A percentile compares a stretch with the other conserved stretches of the same genome.
Evolutionary conservation across 2,797 vertebrate genomes (phyloP).

Genomic region (Typhlichthys subterraneus): DNA sequence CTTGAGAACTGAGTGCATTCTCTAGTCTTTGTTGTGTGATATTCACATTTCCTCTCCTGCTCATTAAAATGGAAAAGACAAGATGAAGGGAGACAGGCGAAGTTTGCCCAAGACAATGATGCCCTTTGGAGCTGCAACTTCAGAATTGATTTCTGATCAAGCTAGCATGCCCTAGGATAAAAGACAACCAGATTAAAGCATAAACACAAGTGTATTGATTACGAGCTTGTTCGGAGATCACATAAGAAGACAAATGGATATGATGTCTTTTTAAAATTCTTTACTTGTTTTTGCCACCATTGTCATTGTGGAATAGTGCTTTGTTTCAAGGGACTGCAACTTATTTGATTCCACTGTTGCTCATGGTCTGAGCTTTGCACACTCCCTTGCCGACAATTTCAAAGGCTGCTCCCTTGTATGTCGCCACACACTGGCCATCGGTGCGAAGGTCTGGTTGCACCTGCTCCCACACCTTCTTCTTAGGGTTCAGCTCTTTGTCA

Average conservation of each 20-base stretch:
- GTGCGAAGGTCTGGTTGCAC: conserved; percentile 93
- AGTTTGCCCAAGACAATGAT: conserved; percentile 9
- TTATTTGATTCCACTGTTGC: conserved; percentile 92
- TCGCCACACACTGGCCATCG: conserved; percentile 86
- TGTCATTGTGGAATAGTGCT: conserved; percentile 28
- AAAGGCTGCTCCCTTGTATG: conserved; percentile 92
- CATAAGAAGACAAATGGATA: conserved; percentile 4
- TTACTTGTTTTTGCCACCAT: conserved; percentile 73
- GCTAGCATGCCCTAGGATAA: conserved; percentile 37
- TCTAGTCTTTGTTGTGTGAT: conserved; percentile 38
- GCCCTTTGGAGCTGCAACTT: conserved; percentile 27
- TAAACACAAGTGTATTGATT: conserved; percentile 36
- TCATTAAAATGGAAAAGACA: conserved; percentile 48
- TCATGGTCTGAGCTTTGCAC: conserved; percentile 92
- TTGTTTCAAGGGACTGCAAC: conserved; percentile 42
- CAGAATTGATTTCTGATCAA: conserved; percentile 52
- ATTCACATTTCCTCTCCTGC: conserved; percentile 42
- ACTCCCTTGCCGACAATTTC: conserved; percentile 91
- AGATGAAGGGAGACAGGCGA: conserved; percentile 38
- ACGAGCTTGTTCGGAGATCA: conserved; percentile 4
- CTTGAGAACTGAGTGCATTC: conserved; percentile 39
- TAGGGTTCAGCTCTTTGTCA: conserved; percentile 96
- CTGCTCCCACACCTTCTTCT: conserved; percentile 99
- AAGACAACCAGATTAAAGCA: conserved; percentile 23
- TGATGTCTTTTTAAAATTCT: conserved; percentile 43